Base-by-base conservation (phyloP, 2,797 vertebrate species). In the Gambusia yucatana region DNA sequence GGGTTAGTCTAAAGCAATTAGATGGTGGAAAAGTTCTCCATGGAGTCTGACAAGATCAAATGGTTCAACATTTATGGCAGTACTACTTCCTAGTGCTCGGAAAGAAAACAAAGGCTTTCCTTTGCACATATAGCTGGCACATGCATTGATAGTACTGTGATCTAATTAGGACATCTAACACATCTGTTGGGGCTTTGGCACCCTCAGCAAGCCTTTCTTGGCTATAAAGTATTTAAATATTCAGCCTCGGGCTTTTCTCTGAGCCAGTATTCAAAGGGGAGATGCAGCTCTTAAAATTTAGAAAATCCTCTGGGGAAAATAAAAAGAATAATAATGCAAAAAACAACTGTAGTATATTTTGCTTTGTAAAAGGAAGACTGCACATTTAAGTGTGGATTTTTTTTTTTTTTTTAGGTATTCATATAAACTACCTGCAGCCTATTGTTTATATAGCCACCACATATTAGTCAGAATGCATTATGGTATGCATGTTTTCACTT, bases 1-100 rank as follows among this genome's bases (percentile, higher is more conserved):
- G 87, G 87, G 88, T 91, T 91, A 88, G 91, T 91, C 84, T 89
- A 90, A 92, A 90, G 79, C 87, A 93, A 90, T 92, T 92, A 91
- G 72, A 77, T 69, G 48, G 72, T 79, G 86, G 81, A 74, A 80
- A 84, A 88, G 84, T 83, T 89, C 82, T 87, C 83, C 76, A 73
- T 77, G n/a, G 82, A 88, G 82, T 90, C 85, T 88, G 82, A 79
- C 44, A 79, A 84, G 77, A 93, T 91, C 81, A 86, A 86, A 87
- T 82, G 69, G 80, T 84, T 86, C 78, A 81, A 81, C 85, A 89
- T 79, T 87, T 85, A 91, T 87, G 84, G 77, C 72, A 78, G 70
- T 50, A 59, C 75, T 76, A 61, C 78, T 28, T 80, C 50, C 70
- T 75, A 61, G 52, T 81, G 82, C 43, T 74, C 44, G 10, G 65